phyloP scores from a whole-genome alignment of 2,113 vertebrate species.

The Rhinolophus ferrumequinum region DNA sequence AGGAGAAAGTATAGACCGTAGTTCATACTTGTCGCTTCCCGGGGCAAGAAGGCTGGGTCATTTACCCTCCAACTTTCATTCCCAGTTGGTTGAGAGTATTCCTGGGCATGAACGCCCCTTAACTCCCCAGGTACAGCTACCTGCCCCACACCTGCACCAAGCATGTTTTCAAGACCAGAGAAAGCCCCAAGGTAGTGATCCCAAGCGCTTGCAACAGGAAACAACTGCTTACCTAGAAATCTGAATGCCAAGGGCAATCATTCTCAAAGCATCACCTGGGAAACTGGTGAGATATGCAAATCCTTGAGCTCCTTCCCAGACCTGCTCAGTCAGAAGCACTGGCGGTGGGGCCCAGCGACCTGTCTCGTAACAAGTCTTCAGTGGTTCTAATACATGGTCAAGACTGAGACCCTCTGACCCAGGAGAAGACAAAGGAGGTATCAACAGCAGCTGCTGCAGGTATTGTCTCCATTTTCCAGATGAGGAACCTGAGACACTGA shows the following conservation, averaged over 20 bases:
- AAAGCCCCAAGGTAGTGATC: background rate
- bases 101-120: background rate
- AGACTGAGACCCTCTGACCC: background rate
- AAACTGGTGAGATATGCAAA: background rate
- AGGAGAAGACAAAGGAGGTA: background rate
- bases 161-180: background rate
- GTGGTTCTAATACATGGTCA: background rate
- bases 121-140: background rate
- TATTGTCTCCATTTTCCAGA: background rate
- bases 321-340: background rate
- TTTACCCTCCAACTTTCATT: background rate
- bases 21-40: background rate
- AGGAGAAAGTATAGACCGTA: background rate
- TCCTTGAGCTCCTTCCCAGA: background rate
- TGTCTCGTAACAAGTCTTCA: background rate
- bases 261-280: background rate
- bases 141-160: background rate
- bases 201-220: background rate
- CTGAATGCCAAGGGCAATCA: background rate
- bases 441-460: fast-evolving
- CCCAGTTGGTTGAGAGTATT: background rate
- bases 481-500: background rate
- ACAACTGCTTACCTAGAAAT: background rate
- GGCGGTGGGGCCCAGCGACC: background rate
- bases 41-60: background rate